Base-by-base conservation (phyloP, 2,797 vertebrate genomes). In the Jordanella pulchra region DNA sequence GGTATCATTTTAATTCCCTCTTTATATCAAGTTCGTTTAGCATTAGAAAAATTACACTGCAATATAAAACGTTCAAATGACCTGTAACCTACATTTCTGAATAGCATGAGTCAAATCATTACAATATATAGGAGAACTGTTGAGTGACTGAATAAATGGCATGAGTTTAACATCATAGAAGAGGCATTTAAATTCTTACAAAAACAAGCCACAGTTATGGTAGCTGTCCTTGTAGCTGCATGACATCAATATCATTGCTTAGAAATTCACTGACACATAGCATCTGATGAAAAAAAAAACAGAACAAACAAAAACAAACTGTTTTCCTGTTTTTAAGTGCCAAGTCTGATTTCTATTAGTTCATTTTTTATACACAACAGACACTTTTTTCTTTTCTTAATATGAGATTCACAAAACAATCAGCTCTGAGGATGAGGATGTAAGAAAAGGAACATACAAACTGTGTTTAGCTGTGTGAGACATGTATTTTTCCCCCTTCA, bases 401-500 rank as follows among this genome's bases (percentile, higher is more conserved):
- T 76, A 25, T 68, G 54, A 72, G 23, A 65, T 67, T 76, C 44
- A 35, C 13, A 68, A 67, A 58, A 21, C 45, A 78, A 70, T 35
- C 74, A 65, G 0, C 79, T 44, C 65, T 72, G 60, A 77, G 77
- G 54, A 72, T 85, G 54, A 78, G 42, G 21, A 65, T 73, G 56
- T 75, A 84, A 86, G 82, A 87, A 89, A 89, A 80, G 84, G 88
- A 89, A 82, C 84, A 87, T 81, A 82, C 75, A 88, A 87, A 89
- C 76, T 78, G 78, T 79, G 77, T 78, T 80, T 68, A 87, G 84
- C 79, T 86, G 86, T 91, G 87, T 86, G 85, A 91, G 84, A 85
- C 80, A 85, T 90, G 79, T 88, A 89, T 90, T 89, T 90, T 85
- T 65, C 64, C 79, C n/a, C 80, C 81, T 84, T 89, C 84, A 91